Conservation (phyloP, 2,113 vertebrate genomes). For the Sus scrofa region T2T-Sscrofa CM000812.6:11173001-11173500, state of each 20-base stretch:
- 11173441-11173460: no score
- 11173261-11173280: conserved; percentile 51
- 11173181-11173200: conserved; percentile 27
- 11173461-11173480: no score
- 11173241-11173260: conserved; percentile 47
- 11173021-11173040: background rate
- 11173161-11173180: background rate
- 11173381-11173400: background rate
- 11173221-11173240: conserved; percentile 33
- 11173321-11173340: background rate
- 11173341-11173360: background rate
- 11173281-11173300: background rate
- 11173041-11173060: background rate
- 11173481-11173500: no score
- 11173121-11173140: background rate
- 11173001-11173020: background rate
- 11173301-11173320: background rate
- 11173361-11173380: background rate
- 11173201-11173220: conserved; percentile 13
- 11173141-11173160: background rate
- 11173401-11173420: background rate
- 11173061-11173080: background rate
- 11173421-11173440: background rate
- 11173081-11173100: background rate
- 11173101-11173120: background rate